Base-by-base conservation (phyloP, 2,797 vertebrate genomes). In the Propithecus perrieri region DNA sequence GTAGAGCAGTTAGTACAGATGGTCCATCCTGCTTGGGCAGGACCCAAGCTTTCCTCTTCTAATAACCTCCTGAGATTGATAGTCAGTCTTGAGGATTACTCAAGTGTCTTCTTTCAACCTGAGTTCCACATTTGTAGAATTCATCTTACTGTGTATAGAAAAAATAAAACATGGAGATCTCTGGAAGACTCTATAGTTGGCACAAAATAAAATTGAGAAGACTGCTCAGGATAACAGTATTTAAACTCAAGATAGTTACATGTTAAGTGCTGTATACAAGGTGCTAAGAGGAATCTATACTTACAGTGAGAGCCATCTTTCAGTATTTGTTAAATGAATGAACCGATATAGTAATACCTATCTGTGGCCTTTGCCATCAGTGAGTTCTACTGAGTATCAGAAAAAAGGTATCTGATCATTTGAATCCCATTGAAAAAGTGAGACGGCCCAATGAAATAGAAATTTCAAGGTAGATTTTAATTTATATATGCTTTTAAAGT, bases 131-230 rank as follows among this genome's bases (percentile, higher is more conserved):
- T 78, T 50, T 96, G 24, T 92, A 63, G 8, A 93, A 80, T 86
- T 96, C 80, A 61, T 46, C 30, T 75, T 22, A 46, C 22, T 38
- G 17, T 85, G 8, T 76, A 35, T 93, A 87, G 80, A 67, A 38
- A 83, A 89, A 38, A 30, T 93, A 80, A 96, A 96, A 85, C 63
- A 63, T n/a, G 33, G 61, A 84, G 24, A 33, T 85, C 43, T 93
- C 48, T 67, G n/a, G 67, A 96, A 94, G 80, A 89, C 76, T 48
- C 13, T 65, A 38, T 11, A 81, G 43, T 69, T 0, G 63, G 38
- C 26, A 80, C 41, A 89, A 94, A 79, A 35, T 92, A 91, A 88
- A 96, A 38, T 35, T 63, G 28, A 89, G 89, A 95, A 97, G 59
- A 69, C 46, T 83, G 55, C 30, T 80, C 61, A 26, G 85, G 48